Base-by-base conservation (phyloP, 2,888 invertebrate genomes). In the Ophion ventricosus region DNA sequence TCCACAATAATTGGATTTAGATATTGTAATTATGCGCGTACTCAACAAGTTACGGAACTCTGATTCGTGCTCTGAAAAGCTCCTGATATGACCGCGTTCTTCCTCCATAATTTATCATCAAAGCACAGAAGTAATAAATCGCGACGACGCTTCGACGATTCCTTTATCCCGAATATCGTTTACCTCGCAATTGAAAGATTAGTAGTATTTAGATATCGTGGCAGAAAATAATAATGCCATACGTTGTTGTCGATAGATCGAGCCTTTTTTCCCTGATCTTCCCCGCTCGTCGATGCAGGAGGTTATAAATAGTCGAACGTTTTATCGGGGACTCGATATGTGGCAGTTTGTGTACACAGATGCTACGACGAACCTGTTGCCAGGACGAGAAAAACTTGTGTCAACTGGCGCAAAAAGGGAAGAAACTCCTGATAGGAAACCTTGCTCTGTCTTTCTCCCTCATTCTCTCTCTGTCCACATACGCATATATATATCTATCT, bases 351-450 rank as follows among this genome's bases (percentile, higher is more conserved):
- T 49, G 49, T 80, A 80, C 80, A 61, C 35, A 72, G 76, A 83
- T 80, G 73, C 66, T 77, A 69, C 64, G 84, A 74, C 79, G 74
- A 84, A 84, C 84, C 84, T 84, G 84, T 84, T 84, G 84, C 80
- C 25, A 23, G 40, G 17, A 57, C 40, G 78, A 80, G 81, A 84
- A 84, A 84, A 84, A 84, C 81, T 84, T 84, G 81, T 81, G 78
- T 81, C 84, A 78, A 81, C 74, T 81, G 81, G 74, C 67, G 84
- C 84, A 75, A 84, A 72, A 80, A 78, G 81, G 81, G 81, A 81
- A 81, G 84, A 77, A 76, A 78, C 81, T 61, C 54, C 43, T 84
- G 84, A 84, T 81, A 84, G 81, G 17, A 83, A 83, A 83, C 76
- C 76, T 80, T 54, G 49, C 66, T 66, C 59, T 35, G 23, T 63